These are phyloP conservation scores for Graphium colonna DNA, from an alignment of 2,888 invertebrate genomes.

Conservation along the genomic window DNA sequence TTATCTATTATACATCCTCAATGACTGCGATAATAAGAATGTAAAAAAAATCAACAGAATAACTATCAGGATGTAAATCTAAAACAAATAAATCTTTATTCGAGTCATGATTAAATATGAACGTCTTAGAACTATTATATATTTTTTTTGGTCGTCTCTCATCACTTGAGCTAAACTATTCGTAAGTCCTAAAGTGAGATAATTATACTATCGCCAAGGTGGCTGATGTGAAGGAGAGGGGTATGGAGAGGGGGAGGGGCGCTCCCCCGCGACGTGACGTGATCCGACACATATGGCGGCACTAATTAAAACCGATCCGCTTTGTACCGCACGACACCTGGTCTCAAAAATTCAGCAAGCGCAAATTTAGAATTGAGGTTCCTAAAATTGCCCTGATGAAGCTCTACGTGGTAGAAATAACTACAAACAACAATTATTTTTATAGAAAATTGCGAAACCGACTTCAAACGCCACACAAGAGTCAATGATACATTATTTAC, in stretches of 20 bases:
- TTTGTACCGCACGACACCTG: conserved; percentile 27
- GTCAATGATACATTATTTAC: too few relatives aligned
- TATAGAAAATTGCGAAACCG: too few relatives aligned
- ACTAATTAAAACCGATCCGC: conserved; percentile 62
- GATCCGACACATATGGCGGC: conserved; percentile 68
- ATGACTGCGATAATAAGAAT: too few relatives aligned
- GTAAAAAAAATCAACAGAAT: background rate
- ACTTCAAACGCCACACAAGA: too few relatives aligned
- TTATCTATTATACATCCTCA: too few relatives aligned
- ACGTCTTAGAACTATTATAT: background rate
- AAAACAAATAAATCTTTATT: background rate
- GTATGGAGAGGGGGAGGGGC: conserved; percentile 21
- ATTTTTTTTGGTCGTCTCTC: conserved; percentile 13
- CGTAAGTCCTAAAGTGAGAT: conserved; percentile 52
- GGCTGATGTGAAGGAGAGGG: conserved; percentile 44
- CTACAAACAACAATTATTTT: too few relatives aligned
- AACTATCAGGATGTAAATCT: background rate
- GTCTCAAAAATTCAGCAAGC: too few relatives aligned
- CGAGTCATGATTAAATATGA: background rate
- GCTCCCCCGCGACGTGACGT: conserved; percentile 64
- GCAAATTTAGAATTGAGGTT: too few relatives aligned
- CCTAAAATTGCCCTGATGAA: too few relatives aligned
- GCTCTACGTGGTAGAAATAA: too few relatives aligned
- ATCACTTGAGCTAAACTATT: conserved; percentile 32
- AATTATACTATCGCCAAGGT: conserved; percentile 71